These are phyloP conservation scores for Parnassius mnemosyne DNA, from an alignment of 2,888 invertebrate genomes.

Conservation along the genomic window DNA sequence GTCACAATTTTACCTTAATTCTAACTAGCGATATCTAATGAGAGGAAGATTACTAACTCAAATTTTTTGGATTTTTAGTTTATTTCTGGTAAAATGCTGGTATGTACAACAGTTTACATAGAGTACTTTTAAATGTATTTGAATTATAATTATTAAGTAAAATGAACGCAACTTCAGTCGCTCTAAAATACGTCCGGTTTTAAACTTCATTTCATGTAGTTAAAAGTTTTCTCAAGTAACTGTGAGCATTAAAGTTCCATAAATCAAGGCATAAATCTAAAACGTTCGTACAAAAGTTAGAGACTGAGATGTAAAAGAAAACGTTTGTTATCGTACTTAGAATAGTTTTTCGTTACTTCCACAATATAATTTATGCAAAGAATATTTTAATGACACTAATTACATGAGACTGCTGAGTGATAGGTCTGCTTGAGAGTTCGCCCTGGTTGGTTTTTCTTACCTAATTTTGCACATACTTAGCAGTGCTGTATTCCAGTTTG, in stretches of 20 bases:
- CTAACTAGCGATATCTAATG: too few species aligned
- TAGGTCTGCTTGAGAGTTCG: too few species aligned
- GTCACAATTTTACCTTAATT: too few species aligned
- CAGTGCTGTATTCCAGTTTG: too few species aligned
- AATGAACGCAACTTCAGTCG: background rate
- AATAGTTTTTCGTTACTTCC: conserved; percentile 6
- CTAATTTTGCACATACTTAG: too few species aligned
- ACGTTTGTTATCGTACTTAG: conserved; percentile 15
- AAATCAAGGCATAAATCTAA: conserved; percentile 23
- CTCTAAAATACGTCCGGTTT: conserved; percentile 1
- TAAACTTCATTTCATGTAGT: conserved; percentile 13
- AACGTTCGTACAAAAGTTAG: conserved; percentile 16
- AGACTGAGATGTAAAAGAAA: conserved; percentile 5
- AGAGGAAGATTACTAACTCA: too few species aligned
- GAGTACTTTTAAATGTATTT: too few species aligned
- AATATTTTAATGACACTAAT: background rate
- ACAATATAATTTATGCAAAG: background rate
- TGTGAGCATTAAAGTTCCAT: conserved; percentile 22
- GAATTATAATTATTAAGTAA: background rate
- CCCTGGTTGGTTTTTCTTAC: too few species aligned
- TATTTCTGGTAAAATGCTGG: too few species aligned
- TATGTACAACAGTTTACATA: too few species aligned
- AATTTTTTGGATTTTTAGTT: too few species aligned
- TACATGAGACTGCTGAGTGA: too few species aligned
- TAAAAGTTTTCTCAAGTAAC: conserved; percentile 21